Base-by-base conservation (phyloP, 2,113 vertebrate species). In the Microtus montanus region DNA sequence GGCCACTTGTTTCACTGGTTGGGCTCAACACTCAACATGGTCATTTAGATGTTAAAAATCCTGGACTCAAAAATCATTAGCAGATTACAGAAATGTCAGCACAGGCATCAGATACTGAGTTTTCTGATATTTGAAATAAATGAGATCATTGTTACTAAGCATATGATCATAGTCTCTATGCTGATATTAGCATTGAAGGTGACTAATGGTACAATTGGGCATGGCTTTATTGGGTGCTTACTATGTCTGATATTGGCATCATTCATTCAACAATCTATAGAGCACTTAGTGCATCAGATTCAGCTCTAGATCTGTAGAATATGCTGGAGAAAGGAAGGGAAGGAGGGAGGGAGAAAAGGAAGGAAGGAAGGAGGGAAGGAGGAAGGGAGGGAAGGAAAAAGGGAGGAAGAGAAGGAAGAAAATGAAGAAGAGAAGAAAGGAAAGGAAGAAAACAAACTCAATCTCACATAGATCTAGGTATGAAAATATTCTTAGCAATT, bases 31-130 rank as follows among this genome's bases (percentile, higher is more conserved):
- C 54, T 86, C 49, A 91, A 77, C 44, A 73, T 63, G 77, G 77
- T 64, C 54, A 66, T 54, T 91, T 92, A 73, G 61, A 89, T 82
- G n/a, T 75, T 87, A 63, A 89, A 91, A 82, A 54, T 14, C 33
- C 33, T 3, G 35, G 26, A 66, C 22, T 66, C 9, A 13, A 77
- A 13, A 77, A 64, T 82, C 52, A 77, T 15, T 66, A 83, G 63
- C 9, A 6, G 30, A 84, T 77, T 71, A 77, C 84, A 90, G 15
- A 93, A 80, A 17, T 66, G 38, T 90, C 44, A 68, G 35, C 47
- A 90, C 9, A 44, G 28, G 28, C 12, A 64, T 41, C 75, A 30
- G 71, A 30, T 54, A 63, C 28, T 79, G 64, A 82, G 70, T 49
- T 64, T 71, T 63, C 68, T 78, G 5, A n/a, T 33, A 5, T 92